These are phyloP conservation scores for Accipiter cooperii DNA, from an alignment of 2,113 vertebrate species.

Conservation along the genomic window DNA sequence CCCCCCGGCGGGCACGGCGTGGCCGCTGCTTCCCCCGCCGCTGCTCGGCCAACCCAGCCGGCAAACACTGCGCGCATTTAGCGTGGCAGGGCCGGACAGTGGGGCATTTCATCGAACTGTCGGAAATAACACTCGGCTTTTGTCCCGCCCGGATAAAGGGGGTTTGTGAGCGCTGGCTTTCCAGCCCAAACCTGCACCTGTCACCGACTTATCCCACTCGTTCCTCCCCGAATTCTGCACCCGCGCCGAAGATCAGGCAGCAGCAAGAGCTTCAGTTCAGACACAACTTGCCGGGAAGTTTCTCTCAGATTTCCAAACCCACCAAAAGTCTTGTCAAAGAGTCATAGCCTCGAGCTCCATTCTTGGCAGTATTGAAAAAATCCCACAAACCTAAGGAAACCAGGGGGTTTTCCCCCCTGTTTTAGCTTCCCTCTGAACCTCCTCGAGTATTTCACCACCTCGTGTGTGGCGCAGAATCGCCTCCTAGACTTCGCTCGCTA, in stretches of 20 bases:
- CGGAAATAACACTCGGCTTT: constrained; percentile 64
- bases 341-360: not conserved
- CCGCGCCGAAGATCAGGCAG: not conserved
- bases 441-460: accelerated
- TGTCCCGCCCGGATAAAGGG: constrained; percentile 74
- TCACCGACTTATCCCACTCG: constrained; percentile 32
- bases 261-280: not conserved
- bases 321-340: not conserved
- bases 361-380: not conserved
- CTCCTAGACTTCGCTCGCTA: not conserved
- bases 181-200: constrained; percentile 75
- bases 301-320: constrained; percentile 21
- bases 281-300: constrained; percentile 44
- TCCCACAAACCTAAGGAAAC: not conserved
- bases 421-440: not conserved
- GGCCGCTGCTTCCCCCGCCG: not conserved
- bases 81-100: constrained; percentile 51
- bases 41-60: not conserved
- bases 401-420: accelerated
- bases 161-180: constrained; percentile 67
- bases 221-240: constrained; percentile 10
- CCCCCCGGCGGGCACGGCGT: accelerated
- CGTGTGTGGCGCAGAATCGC: accelerated
- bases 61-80: constrained; percentile 69
- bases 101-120: constrained; percentile 64